A percentile compares a stretch with the other conserved stretches of the same genome.
phyloP scores from a whole-genome alignment of 2,797 vertebrate genomes.

The Eptatretus atami region DNA sequence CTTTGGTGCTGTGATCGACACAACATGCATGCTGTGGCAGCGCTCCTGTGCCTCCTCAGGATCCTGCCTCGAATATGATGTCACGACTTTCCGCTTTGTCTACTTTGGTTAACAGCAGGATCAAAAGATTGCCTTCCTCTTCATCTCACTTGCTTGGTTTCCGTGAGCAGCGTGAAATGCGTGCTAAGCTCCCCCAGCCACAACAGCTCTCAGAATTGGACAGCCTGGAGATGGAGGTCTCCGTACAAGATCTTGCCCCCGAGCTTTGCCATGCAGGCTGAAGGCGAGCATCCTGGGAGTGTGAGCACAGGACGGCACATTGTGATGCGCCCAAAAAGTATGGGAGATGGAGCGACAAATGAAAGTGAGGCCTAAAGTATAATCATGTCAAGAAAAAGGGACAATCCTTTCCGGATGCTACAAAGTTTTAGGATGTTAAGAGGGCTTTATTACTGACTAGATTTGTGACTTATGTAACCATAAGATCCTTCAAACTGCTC shows the following conservation, averaged over 20 bases:
- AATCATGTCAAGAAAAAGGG: no score
- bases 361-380: no score
- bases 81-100: conserved; percentile 87
- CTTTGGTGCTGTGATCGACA: conserved; percentile 93
- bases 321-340: no score
- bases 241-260: conserved; percentile 68
- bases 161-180: conserved; percentile 71
- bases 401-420: no score
- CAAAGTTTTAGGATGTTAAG: no score
- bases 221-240: conserved; percentile 17
- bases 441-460: no score
- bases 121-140: conserved; percentile 81
- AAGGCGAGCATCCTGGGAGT: conserved; percentile 7
- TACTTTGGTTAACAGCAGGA: conserved; percentile 89
- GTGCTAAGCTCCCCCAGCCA: conserved; percentile 26
- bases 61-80: conserved; percentile 94
- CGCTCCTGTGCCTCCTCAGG: conserved; percentile 59
- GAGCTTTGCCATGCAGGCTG: conserved; percentile 26
- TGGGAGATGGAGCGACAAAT: no score
- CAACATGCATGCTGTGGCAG: conserved; percentile 98
- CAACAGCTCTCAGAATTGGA: conserved; percentile 31
- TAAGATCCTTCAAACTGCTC: no score
- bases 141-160: conserved; percentile 97
- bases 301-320: no score
- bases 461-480: no score